Percentiles rank a stretch among this genome's conserved stretches.
phyloP scores from a whole-genome alignment of 2,113 vertebrate genomes.

The Balaenoptera acutorostrata region DNA sequence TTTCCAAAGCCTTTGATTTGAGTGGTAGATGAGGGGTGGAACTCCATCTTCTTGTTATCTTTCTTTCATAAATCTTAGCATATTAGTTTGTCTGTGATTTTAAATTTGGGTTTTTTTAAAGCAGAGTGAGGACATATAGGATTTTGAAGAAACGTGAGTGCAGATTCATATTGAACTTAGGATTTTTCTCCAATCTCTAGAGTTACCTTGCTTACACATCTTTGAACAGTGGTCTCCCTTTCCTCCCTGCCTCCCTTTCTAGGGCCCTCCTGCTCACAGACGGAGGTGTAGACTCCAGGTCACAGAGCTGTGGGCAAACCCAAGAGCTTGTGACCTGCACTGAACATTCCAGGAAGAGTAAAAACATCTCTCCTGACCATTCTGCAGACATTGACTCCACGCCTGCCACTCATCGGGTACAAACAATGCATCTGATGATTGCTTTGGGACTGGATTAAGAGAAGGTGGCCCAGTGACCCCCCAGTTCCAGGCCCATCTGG shows the following conservation, averaged over 20 bases:
- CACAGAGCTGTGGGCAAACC: not conserved
- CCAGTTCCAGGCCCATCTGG: not conserved
- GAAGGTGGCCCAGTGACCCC: accelerated
- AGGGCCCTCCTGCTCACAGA: not conserved
- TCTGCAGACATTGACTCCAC: not conserved
- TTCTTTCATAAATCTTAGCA: not conserved
- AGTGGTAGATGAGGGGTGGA: too few species aligned
- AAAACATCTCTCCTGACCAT: not conserved
- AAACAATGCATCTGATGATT: not conserved
- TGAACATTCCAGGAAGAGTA: not conserved
- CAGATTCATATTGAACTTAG: not conserved
- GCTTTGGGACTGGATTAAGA: not conserved
- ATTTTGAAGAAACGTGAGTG: not conserved
- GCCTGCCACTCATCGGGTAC: not conserved
- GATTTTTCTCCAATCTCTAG: not conserved
- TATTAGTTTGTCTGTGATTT: not conserved
- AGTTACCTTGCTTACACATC: not conserved
- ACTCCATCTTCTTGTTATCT: not conserved
- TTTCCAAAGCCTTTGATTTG: not conserved
- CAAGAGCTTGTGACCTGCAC: not conserved
- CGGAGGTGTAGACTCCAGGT: not conserved
- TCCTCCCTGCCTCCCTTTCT: too few species aligned
- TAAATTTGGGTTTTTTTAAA: not conserved
- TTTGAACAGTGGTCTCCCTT: not conserved
- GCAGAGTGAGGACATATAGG: not conserved